Evolutionary conservation across 2,888 invertebrate species (phyloP).

Genomic region (Stictocephala bisonia): DNA sequence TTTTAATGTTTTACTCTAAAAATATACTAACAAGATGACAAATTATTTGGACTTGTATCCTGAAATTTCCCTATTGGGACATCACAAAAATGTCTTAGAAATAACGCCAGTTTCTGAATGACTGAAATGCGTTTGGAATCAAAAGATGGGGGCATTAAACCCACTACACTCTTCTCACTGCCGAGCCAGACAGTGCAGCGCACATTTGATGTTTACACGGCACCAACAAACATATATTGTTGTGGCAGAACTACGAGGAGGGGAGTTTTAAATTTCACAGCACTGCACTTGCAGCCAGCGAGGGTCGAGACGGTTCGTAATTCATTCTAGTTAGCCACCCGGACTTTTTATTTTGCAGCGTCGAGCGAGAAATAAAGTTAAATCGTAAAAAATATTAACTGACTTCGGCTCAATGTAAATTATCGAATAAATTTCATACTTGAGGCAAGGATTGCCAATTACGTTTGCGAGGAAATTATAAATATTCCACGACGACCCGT

Average conservation of each 20-base stretch:
- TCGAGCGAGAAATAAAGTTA: constrained; percentile 32
- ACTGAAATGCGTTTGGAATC: too few species aligned
- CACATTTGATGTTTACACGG: constrained; percentile 16
- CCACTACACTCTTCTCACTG: too few species aligned
- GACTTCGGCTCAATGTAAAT: constrained; percentile 34
- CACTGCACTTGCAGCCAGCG: neutral
- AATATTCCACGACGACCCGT: constrained; percentile 12
- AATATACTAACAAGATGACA: too few species aligned
- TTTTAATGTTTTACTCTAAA: too few species aligned
- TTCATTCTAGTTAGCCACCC: constrained; percentile 28
- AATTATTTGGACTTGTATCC: too few species aligned
- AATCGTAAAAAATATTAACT: constrained; percentile 39
- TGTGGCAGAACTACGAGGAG: neutral
- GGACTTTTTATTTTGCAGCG: constrained; percentile 34
- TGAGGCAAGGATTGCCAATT: constrained; percentile 21
- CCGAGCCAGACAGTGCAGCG: neutral
- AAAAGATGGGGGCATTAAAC: too few species aligned
- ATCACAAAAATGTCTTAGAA: too few species aligned
- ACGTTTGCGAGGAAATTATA: constrained; percentile 33
- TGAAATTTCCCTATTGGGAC: too few species aligned
- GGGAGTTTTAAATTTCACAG: constrained; percentile 36
- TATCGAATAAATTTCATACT: constrained; percentile 40
- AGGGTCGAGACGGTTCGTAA: neutral
- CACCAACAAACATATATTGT: constrained; percentile 3
- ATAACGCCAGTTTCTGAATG: too few species aligned